Evolutionary conservation across 2,113 vertebrate species (phyloP).

Genomic region (Clupea harengus): DNA sequence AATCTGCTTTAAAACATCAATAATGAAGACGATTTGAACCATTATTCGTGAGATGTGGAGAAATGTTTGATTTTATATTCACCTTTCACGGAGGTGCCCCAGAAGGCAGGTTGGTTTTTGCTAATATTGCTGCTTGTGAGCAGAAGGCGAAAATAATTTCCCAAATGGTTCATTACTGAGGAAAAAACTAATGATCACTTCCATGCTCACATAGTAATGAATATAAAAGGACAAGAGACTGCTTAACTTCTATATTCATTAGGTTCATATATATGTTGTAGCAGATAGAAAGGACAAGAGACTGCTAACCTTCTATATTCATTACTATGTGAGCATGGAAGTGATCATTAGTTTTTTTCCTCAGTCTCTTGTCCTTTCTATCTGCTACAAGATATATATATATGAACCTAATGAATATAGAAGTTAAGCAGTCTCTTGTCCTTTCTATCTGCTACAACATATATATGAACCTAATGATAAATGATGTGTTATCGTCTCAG

Average conservation of each 20-base stretch:
- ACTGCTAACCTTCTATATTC: too few relatives aligned
- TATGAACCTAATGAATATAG: not conserved
- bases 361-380: not conserved
- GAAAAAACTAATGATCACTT: not conserved
- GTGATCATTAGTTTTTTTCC: too few relatives aligned
- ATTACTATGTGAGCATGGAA: too few relatives aligned
- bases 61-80: not conserved
- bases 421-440: not conserved
- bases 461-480: not conserved
- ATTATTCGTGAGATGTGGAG: not conserved
- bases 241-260: not conserved
- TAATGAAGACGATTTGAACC: not conserved
- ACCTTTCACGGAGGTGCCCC: not conserved
- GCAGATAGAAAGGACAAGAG: not conserved
- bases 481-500: not conserved
- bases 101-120: too few relatives aligned
- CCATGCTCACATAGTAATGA: not conserved
- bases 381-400: not conserved
- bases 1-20: not conserved
- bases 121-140: too few relatives aligned
- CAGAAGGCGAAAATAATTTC: too few relatives aligned
- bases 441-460: not conserved
- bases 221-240: not conserved
- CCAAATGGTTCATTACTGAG: not conserved
- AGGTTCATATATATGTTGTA: not conserved